Evolutionary conservation across 2,113 vertebrate species (phyloP).

Genomic region (Gracilinanus agilis): DNA sequence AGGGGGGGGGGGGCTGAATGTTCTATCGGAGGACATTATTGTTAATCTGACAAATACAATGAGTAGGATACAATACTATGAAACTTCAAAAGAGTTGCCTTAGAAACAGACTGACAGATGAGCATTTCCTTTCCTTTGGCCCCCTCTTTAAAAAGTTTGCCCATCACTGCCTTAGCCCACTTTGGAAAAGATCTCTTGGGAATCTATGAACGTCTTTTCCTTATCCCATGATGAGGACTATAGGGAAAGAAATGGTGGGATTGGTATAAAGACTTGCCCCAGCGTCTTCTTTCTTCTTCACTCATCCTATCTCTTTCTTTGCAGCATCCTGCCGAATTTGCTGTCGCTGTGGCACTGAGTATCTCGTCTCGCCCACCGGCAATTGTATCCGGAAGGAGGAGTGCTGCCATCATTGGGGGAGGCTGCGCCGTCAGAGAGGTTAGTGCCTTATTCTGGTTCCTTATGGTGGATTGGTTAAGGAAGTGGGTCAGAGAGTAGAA

Average conservation of each 20-base stretch:
- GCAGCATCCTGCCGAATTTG: constrained; percentile 92
- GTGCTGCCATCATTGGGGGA: constrained; percentile 94
- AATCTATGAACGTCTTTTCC: not conserved
- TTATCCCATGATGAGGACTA: not conserved
- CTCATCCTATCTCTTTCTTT: not conserved
- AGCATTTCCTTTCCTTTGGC: too few species aligned
- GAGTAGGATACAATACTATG: too few species aligned
- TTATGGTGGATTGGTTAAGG: not conserved
- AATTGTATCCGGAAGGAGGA: constrained; percentile 94
- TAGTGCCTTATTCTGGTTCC: not conserved
- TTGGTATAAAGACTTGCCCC: not conserved
- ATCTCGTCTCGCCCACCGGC: constrained; percentile 90
- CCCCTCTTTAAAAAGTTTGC: too few species aligned
- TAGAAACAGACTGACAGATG: too few species aligned
- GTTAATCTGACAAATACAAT: too few species aligned
- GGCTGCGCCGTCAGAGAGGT: constrained; percentile 94
- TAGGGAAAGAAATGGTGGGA: not conserved
- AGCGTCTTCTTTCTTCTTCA: not conserved
- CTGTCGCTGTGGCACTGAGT: constrained; percentile 94
- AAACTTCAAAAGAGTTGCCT: too few species aligned
- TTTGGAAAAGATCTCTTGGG: not conserved
- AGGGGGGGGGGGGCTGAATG: too few species aligned
- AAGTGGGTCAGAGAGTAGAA: rapidly evolving
- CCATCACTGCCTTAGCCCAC: not conserved
- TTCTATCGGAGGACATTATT: too few species aligned